phyloP scores from a whole-genome alignment of 2,113 vertebrate species.

The Callocephalon fimbriatum region DNA sequence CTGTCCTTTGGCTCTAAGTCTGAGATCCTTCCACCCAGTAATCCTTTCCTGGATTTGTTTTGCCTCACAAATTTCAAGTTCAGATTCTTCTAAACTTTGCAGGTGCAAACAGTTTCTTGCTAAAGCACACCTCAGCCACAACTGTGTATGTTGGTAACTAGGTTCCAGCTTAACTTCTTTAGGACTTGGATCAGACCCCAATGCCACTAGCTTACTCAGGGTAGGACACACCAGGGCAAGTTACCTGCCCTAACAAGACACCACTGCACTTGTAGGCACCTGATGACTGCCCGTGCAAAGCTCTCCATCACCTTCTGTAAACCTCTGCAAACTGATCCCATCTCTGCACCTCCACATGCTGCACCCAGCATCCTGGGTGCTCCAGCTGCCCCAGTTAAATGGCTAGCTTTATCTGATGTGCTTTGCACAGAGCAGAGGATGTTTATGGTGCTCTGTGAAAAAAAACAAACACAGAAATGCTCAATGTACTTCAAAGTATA shows the following conservation, averaged over 20 bases:
- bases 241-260: background rate
- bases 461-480: background rate
- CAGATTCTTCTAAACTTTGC: background rate
- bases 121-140: background rate
- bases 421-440: background rate
- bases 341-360: background rate
- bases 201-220: background rate
- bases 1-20: background rate
- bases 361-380: background rate
- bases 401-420: rapidly evolving
- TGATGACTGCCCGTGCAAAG: background rate
- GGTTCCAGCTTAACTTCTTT: background rate
- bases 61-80: background rate
- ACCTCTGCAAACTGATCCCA: background rate
- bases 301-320: background rate
- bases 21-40: background rate
- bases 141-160: background rate
- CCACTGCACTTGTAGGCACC: background rate
- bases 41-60: too few relatives aligned
- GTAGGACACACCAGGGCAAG: background rate
- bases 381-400: background rate
- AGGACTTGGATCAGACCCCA: background rate
- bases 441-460: background rate
- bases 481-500: background rate
- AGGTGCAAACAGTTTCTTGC: background rate